Percentiles rank a stretch among this genome's conserved stretches.
phyloP scores from a whole-genome alignment of 2,888 invertebrate species.

The Drosophila neutralis region DNA sequence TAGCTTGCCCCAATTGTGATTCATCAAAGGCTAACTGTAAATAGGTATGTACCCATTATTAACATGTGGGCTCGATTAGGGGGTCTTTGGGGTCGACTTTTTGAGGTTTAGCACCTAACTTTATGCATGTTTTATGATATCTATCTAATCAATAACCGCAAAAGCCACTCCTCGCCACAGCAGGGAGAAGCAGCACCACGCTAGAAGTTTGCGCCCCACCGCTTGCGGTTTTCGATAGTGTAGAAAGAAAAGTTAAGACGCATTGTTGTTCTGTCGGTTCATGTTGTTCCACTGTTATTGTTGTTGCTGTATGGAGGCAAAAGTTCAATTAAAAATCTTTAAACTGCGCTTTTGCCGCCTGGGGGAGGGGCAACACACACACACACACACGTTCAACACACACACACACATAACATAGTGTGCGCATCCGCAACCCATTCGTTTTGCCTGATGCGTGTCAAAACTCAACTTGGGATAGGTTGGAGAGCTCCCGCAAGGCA shows the following conservation, averaged over 20 bases:
- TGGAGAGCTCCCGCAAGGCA: conserved; percentile 80
- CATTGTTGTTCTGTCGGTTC: conserved; percentile 41
- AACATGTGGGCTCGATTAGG: conserved; percentile 5
- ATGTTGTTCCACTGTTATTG: conserved; percentile 34
- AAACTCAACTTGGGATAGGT: conserved; percentile 84
- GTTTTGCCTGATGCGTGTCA: conserved; percentile 80
- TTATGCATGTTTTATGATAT: conserved; percentile 49
- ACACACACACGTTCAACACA: background rate
- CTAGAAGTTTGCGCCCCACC: conserved; percentile 18
- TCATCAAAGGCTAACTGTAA: conserved; percentile 45
- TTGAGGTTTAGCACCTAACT: conserved; percentile 8
- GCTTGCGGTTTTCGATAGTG: conserved; percentile 57
- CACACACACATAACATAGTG: conserved; percentile 12
- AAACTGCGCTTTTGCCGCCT: conserved; percentile 59
- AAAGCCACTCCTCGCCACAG: conserved; percentile 42
- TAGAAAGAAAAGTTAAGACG: conserved; percentile 49
- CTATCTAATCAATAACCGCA: conserved; percentile 76
- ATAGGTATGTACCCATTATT: conserved; percentile 19
- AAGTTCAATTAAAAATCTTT: conserved; percentile 82
- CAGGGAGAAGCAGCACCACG: background rate
- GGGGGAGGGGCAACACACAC: conserved; percentile 28
- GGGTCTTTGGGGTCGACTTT: background rate
- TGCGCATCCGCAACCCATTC: conserved; percentile 41
- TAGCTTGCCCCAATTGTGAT: conserved; percentile 38
- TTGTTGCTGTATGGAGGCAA: conserved; percentile 65